These are phyloP conservation scores for Limnephilus marmoratus DNA, from an alignment of 2,888 invertebrate species.

Conservation along the genomic window DNA sequence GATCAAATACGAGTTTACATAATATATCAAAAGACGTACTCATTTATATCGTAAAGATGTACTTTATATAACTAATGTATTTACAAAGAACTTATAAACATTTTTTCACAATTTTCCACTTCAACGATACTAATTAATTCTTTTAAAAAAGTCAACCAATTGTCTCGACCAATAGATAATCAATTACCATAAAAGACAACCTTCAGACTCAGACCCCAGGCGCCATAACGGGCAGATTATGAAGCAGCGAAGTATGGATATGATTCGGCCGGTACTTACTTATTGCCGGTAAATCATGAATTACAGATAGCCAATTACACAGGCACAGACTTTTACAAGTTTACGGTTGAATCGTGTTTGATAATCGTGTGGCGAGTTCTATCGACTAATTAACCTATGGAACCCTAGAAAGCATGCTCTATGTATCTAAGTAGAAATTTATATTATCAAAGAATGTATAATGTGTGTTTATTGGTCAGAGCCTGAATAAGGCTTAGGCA, in stretches of 20 bases:
- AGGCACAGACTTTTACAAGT: not conserved
- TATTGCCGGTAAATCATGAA: not conserved
- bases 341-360: constrained; percentile 2
- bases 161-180: not conserved
- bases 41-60: no score
- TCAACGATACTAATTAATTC: not conserved
- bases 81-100: no score
- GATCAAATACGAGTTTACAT: no score
- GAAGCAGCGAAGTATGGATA: not conserved
- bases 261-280: not conserved
- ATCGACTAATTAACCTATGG: not conserved
- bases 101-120: not conserved
- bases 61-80: no score
- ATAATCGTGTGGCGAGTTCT: not conserved
- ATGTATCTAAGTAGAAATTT: not conserved
- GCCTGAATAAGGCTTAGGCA: not conserved
- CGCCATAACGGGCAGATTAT: not conserved
- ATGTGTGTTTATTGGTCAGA: not conserved
- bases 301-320: not conserved
- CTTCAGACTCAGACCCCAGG: not conserved
- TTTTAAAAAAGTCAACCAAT: not conserved
- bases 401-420: not conserved
- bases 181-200: not conserved
- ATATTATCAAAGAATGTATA: not conserved
- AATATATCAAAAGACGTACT: no score